Base-by-base conservation (phyloP, 2,888 invertebrate genomes). In the Thecocarcelia acutangulata region DNA sequence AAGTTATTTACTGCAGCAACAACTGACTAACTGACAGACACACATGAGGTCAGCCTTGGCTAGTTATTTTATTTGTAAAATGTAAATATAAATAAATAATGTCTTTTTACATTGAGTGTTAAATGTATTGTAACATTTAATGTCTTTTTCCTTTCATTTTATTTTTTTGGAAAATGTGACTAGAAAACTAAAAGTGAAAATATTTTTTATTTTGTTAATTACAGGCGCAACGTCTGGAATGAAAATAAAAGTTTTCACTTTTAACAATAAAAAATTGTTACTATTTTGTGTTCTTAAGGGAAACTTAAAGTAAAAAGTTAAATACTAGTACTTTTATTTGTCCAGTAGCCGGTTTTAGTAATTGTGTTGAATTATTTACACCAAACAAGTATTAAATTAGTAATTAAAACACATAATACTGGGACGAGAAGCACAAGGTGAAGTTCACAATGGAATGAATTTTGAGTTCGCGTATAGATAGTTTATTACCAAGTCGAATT, bases 101-200 rank as follows among this genome's bases (percentile, higher is more conserved):
- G 13, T 28, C 33, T 19, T 46, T 54, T 37, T 28, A 54, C 54
- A 69, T 46, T 17, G 17, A 54, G 44, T 52, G 48, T 59, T 40
- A 72, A 50, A 40, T 50, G 17, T 28, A 50, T 42, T 59, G 48
- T 15, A n/a, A 66, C 8, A 17, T 69, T 40, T 37, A 17, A 12
- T 58, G 46, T 63, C 13, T 48, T 46, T 33, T 33, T 33, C 8
- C 2, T 33, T 21, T 8, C 21, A 21, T 12, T 12, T 1, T 21
- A n/a, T 17, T 9, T 1, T 19, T 46, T 33, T 52, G 28, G 63
- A 73, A 61, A 63, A 63, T 44, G 44, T 72, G 12, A 61, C 52
- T 17, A n/a, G 24, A 58, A 72, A 61, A 48, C 17, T 42, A 46
- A 73, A 73, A 73, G 63, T 37, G 42, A 61, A 70, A 70, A 50